Conservation (phyloP, 2,888 invertebrate species). For the Plagodis dolabraria region DNA sequence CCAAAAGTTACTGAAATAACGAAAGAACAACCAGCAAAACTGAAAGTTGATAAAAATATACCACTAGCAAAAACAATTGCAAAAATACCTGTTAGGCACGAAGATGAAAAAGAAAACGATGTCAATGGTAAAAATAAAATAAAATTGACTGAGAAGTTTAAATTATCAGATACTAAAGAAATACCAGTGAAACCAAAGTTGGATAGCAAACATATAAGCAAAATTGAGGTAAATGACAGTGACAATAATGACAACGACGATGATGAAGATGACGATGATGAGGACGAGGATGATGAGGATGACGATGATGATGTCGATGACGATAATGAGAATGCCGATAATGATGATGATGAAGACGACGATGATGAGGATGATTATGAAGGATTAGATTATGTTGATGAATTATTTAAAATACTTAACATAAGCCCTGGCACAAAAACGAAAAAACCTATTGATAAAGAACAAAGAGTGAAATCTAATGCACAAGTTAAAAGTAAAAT, state of each 20-base stretch:
- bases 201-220: neutral
- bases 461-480: slow-evolving; percentile 13
- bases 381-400: slow-evolving; percentile 34
- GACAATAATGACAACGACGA: neutral
- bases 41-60: too few species aligned
- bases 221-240: neutral
- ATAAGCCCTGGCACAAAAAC: slow-evolving; percentile 35
- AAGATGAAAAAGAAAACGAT: slow-evolving; percentile 36
- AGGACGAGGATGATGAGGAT: slow-evolving; percentile 10
- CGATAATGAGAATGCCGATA: slow-evolving; percentile 24
- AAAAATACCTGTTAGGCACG: slow-evolving; percentile 15
- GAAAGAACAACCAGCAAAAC: too few species aligned
- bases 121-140: slow-evolving; percentile 30
- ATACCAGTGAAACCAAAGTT: neutral
- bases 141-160: slow-evolving; percentile 5
- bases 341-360: slow-evolving; percentile 35
- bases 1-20: too few species aligned
- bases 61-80: too few species aligned
- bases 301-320: slow-evolving; percentile 27
- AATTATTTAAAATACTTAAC: slow-evolving; percentile 38
- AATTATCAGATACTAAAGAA: slow-evolving; percentile 13
- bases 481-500: slow-evolving; percentile 25
- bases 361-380: slow-evolving; percentile 41
- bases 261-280: slow-evolving; percentile 2
- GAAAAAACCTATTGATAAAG: slow-evolving; percentile 14